phyloP scores from a whole-genome alignment of 2,797 vertebrate species.

The Bovichtus diacanthus region DNA sequence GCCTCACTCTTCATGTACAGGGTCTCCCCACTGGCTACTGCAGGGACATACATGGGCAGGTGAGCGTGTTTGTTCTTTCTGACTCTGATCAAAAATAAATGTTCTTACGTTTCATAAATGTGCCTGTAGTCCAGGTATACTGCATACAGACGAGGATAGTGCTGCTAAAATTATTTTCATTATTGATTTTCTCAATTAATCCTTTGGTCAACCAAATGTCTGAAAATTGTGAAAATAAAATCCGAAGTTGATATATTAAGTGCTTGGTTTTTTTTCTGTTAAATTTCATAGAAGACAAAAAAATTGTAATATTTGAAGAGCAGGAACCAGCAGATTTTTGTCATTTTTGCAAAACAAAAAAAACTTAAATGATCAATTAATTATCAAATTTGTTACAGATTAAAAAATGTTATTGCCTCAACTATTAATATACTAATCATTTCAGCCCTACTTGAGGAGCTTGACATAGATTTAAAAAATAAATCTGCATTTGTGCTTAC shows the following conservation, averaged over 20 bases:
- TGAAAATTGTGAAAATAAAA: neutral
- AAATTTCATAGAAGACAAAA: neutral
- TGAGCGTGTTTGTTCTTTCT: conserved; percentile 58
- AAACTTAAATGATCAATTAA: neutral
- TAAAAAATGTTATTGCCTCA: neutral
- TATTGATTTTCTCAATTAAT: neutral
- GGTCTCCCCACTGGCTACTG: conserved; percentile 94
- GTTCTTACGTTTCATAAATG: neutral
- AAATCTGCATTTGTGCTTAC: neutral
- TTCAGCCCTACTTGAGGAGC: neutral
- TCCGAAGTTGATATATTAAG: neutral
- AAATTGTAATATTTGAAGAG: no score
- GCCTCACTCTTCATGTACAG: conserved; percentile 88
- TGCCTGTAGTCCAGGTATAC: neutral
- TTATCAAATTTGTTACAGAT: no score
- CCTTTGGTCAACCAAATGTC: neutral
- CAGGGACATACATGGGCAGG: conserved; percentile 96
- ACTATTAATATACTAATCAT: neutral
- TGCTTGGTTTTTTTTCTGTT: neutral
- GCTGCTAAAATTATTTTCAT: neutral
- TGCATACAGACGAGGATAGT: neutral
- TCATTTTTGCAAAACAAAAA: neutral
- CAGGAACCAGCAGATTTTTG: neutral
- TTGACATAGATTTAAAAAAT: neutral
- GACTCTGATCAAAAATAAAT: neutral